These are phyloP conservation scores for Chiridota heheva DNA, from an alignment of 35 echinoderm and acorn worm genomes.

Conservation along the genomic window DNA sequence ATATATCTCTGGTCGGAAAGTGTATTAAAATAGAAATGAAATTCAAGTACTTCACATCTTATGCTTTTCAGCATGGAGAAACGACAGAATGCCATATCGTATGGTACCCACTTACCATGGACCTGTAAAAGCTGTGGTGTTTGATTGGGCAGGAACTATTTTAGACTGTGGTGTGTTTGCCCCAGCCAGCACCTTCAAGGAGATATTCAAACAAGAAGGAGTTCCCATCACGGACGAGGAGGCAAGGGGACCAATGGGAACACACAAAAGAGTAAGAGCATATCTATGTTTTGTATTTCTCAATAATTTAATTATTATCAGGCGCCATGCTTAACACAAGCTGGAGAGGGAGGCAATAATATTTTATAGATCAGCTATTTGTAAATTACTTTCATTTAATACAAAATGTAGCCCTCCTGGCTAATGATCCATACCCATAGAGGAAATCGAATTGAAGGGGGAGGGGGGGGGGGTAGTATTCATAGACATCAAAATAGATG, in stretches of 20 bases:
- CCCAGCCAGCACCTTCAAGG: slow-evolving; percentile 66
- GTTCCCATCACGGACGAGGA: slow-evolving; percentile 75
- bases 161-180: slow-evolving; percentile 91
- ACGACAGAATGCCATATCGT: slow-evolving; percentile 69
- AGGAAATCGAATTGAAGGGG: background rate
- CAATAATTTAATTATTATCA: background rate
- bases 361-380: no score
- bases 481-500: no score
- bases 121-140: slow-evolving; percentile 75
- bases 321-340: no score
- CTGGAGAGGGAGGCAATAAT: no score
- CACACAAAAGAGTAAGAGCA: slow-evolving; percentile 79
- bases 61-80: no score
- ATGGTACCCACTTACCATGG: slow-evolving; percentile 57
- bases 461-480: background rate
- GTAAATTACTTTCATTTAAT: no score
- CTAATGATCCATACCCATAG: background rate
- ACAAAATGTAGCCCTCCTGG: no score
- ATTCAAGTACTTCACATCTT: no score
- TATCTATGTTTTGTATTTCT: background rate
- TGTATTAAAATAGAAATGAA: no score
- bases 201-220: slow-evolving; percentile 81
- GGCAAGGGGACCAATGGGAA: slow-evolving; percentile 83
- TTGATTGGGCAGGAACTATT: slow-evolving; percentile 95
- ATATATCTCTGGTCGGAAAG: no score